Percentiles rank a stretch among this genome's conserved stretches.
Conservation (phyloP, 2,888 invertebrate genomes). For the Elysia crispata region DNA sequence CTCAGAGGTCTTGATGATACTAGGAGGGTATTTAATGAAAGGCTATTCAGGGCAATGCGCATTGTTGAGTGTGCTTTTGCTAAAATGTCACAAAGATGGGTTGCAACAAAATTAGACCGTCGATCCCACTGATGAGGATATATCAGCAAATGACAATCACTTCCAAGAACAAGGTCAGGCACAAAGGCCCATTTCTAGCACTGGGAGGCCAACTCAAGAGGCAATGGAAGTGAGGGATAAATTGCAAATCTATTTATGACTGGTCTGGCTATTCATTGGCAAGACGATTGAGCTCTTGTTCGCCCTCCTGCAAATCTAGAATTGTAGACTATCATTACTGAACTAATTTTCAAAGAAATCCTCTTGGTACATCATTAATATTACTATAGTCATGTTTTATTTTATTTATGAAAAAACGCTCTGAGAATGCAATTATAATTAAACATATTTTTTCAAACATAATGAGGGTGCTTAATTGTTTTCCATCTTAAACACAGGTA, state of each 20-base stretch:
- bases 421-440: not conserved
- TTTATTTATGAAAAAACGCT: not conserved
- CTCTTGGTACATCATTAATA: no score
- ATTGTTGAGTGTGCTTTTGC: constrained; percentile 7
- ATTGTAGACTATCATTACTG: no score
- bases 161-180: not conserved
- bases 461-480: no score
- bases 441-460: no score
- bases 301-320: not conserved
- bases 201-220: constrained; percentile 1
- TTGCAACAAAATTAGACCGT: not conserved
- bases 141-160: not conserved
- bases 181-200: not conserved
- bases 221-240: not conserved
- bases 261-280: not conserved
- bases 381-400: not conserved
- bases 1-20: not conserved
- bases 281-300: not conserved
- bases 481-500: no score
- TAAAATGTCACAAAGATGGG: not conserved
- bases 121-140: not conserved
- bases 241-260: not conserved
- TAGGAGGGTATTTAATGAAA: not conserved
- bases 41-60: not conserved
- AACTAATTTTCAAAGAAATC: no score